Evolutionary conservation across 1,140 invertebrate species (phyloP).

Genomic region (Drosophila auraria): DNA sequence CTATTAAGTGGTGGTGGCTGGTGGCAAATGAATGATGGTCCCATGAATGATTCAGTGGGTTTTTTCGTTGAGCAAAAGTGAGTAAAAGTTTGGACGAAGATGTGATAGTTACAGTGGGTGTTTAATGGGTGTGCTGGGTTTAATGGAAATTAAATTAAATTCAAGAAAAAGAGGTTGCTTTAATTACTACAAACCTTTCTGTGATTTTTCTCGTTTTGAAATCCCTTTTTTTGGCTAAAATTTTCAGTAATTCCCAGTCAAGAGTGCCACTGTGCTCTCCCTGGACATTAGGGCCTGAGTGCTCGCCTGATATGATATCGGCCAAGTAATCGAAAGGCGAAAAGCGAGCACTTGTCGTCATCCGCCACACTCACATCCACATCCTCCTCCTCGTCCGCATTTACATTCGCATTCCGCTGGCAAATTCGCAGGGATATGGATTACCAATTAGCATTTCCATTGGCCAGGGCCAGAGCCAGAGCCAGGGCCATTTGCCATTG

Average conservation of each 20-base stretch:
- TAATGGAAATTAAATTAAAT: too few species aligned
- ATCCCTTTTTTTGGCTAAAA: too few species aligned
- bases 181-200: too few species aligned
- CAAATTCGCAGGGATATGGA: constrained; percentile 27
- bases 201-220: too few species aligned
- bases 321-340: background rate
- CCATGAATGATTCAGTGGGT: constrained; percentile 48
- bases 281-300: too few species aligned
- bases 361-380: background rate
- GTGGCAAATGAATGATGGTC: constrained; percentile 16
- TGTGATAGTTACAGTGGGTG: background rate
- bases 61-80: constrained; percentile 17
- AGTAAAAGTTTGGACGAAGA: background rate
- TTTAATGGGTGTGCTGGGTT: too few species aligned
- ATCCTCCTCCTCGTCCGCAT: background rate
- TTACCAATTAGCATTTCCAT: constrained; percentile 75
- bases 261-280: too few species aligned
- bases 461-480: constrained; percentile 15
- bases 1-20: constrained; percentile 1
- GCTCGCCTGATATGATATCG: too few species aligned
- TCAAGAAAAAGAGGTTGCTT: too few species aligned
- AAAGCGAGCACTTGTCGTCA: background rate
- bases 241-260: too few species aligned
- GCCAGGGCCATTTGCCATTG: too few species aligned
- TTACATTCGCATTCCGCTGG: constrained; percentile 7